phyloP scores from a whole-genome alignment of 2,797 vertebrate species.

The Alectoris magna region DNA sequence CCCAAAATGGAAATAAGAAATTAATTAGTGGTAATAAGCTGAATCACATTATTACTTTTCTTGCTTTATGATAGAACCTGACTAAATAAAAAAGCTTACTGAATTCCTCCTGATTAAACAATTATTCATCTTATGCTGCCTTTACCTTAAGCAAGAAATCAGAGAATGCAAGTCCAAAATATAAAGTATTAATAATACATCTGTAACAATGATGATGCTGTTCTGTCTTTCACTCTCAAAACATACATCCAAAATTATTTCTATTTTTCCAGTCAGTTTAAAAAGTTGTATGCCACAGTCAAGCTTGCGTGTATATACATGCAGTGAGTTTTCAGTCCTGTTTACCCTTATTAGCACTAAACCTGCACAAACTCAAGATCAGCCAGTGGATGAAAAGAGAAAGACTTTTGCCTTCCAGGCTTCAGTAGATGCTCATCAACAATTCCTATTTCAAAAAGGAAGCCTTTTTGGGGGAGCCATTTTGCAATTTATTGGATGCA shows the following conservation, averaged over 20 bases:
- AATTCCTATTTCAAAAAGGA: slow-evolving; percentile 84
- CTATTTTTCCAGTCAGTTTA: not conserved
- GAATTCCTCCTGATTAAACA: not conserved
- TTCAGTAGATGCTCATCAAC: slow-evolving; percentile 84
- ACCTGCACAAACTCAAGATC: slow-evolving; percentile 55
- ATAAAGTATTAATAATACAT: not conserved
- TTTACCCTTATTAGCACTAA: slow-evolving; percentile 72
- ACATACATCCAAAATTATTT: not conserved
- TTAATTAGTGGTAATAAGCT: not conserved
- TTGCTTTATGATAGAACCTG: not conserved
- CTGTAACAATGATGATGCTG: not conserved
- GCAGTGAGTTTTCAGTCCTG: not conserved
- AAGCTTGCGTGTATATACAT: not conserved
- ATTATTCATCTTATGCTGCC: not conserved
- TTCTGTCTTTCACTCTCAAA: not conserved
- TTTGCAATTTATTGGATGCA: slow-evolving; percentile 82
- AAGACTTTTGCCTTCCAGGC: slow-evolving; percentile 82
- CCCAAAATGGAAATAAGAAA: not conserved
- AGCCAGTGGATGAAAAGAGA: slow-evolving; percentile 76
- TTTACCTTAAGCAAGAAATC: not conserved
- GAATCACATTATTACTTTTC: not conserved
- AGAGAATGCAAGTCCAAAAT: not conserved
- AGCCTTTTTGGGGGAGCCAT: slow-evolving; percentile 81
- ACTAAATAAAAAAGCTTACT: not conserved
- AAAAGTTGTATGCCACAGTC: not conserved